phyloP scores from a whole-genome alignment of 2,113 vertebrate species.

The Menura novaehollandiae region DNA sequence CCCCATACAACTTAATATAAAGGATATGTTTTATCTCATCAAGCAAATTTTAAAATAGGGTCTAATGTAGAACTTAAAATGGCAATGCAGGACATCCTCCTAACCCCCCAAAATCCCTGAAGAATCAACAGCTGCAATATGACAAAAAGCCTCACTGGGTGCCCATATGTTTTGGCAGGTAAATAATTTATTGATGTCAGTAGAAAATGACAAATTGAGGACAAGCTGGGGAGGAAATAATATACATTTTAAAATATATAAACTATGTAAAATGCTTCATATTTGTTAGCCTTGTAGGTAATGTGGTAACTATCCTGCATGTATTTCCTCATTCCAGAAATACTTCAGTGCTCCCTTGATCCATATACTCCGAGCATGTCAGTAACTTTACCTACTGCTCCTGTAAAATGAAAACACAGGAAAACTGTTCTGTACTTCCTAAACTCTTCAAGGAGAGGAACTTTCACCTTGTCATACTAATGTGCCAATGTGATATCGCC shows the following conservation, averaged over 20 bases:
- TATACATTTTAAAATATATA: not conserved
- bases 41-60: not conserved
- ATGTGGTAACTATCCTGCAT: not conserved
- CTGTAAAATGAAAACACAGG: not conserved
- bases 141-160: not conserved
- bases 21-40: not conserved
- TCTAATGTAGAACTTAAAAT: not conserved
- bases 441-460: not conserved
- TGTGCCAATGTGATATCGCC: not conserved
- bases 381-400: not conserved
- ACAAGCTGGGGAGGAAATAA: not conserved
- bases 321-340: not conserved
- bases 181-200: not conserved
- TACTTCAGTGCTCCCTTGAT: not conserved
- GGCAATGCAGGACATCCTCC: not conserved
- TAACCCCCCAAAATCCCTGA: not conserved
- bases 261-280: not conserved
- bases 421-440: not conserved
- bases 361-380: not conserved
- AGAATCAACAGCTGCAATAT: not conserved
- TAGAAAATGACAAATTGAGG: not conserved
- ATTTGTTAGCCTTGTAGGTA: not conserved
- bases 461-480: not conserved
- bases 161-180: not conserved
- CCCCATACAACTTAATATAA: not conserved